phyloP scores from a whole-genome alignment of 2,888 invertebrate genomes.

The Apamea monoglypha region DNA sequence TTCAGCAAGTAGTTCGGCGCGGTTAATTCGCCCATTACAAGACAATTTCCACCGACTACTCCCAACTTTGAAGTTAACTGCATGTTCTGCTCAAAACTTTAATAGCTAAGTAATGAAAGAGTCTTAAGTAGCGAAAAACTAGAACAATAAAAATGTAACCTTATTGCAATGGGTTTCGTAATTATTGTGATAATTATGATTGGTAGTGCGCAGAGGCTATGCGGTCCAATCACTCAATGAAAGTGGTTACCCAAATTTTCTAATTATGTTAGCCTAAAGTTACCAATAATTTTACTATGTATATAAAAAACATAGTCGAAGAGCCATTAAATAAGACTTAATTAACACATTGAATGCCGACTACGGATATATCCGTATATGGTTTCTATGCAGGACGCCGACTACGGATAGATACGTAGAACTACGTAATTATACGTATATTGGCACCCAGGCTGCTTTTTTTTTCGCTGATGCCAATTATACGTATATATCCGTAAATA shows the following conservation, averaged over 20 bases:
- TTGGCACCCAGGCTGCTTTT: too few relatives aligned
- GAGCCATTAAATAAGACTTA: too few relatives aligned
- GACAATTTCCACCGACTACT: slow-evolving; percentile 45
- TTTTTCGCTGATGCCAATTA: too few relatives aligned
- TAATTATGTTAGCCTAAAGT: too few relatives aligned
- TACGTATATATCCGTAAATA: too few relatives aligned
- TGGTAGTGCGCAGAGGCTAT: neutral
- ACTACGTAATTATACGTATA: too few relatives aligned
- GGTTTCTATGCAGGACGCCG: too few relatives aligned
- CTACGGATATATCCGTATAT: too few relatives aligned
- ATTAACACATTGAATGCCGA: too few relatives aligned
- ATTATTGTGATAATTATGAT: neutral
- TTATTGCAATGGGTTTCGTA: neutral
- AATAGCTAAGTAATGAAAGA: slow-evolving; percentile 35
- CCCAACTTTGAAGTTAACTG: slow-evolving; percentile 51
- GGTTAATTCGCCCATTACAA: slow-evolving; percentile 49
- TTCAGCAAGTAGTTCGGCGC: slow-evolving; percentile 2
- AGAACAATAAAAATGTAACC: slow-evolving; percentile 8
- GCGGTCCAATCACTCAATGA: neutral
- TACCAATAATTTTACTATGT: too few relatives aligned
- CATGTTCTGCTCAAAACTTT: slow-evolving; percentile 48
- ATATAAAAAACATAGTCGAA: too few relatives aligned
- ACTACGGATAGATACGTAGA: too few relatives aligned
- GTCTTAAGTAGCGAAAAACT: slow-evolving; percentile 16
- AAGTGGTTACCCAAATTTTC: neutral